Conservation (phyloP, 2,113 vertebrate genomes). For the Urocolius indicus region DNA sequence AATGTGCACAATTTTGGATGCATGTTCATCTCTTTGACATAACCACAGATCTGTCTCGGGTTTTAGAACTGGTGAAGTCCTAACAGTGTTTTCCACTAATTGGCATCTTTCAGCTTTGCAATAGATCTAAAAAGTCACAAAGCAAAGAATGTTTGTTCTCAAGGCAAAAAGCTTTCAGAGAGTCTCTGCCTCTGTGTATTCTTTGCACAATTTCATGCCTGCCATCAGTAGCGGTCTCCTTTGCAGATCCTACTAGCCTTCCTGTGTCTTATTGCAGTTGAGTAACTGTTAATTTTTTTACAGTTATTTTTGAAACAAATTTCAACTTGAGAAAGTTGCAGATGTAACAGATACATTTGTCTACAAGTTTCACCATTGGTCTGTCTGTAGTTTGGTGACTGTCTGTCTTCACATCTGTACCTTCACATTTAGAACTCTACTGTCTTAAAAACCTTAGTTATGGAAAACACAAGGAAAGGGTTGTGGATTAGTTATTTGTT, state of each 20-base stretch:
- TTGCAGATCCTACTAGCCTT: not conserved
- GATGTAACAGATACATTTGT: conserved; percentile 62
- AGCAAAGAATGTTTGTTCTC: not conserved
- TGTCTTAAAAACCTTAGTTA: conserved; percentile 10
- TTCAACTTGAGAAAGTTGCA: conserved; percentile 2
- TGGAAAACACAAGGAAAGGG: not conserved
- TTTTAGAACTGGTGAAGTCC: conserved; percentile 22
- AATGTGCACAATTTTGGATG: not conserved
- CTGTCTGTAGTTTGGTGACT: conserved; percentile 25
- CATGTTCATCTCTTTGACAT: not conserved
- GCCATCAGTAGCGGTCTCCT: not conserved
- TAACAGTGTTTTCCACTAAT: conserved; percentile 26
- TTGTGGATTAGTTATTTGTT: not conserved
- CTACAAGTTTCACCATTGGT: not conserved
- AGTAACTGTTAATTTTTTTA: not conserved
- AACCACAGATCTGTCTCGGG: conserved; percentile 25
- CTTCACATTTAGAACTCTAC: not conserved
- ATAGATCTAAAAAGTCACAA: not conserved
- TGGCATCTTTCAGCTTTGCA: conserved; percentile 18
- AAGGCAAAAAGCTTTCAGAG: not conserved
- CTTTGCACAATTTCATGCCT: conserved; percentile 1
- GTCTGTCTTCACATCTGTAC: conserved; percentile 24
- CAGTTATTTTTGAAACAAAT: not conserved
- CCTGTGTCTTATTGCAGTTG: not conserved
- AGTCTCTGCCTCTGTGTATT: conserved; percentile 9